These are phyloP conservation scores for Clepsis dumicolana DNA, from an alignment of 2,888 invertebrate species.

Conservation along the genomic window DNA sequence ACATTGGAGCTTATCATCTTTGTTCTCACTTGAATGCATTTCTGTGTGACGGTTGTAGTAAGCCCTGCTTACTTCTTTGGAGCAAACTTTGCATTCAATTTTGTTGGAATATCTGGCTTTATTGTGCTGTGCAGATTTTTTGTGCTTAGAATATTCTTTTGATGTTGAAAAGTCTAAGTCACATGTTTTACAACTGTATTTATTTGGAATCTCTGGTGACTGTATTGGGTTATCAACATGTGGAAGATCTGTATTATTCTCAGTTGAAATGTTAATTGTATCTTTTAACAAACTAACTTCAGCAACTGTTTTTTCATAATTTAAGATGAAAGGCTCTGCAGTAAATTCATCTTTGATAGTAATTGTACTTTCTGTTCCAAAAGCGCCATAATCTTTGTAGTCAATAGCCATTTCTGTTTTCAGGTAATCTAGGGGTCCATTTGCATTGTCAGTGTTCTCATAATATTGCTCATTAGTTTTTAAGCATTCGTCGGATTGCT, in stretches of 20 bases:
- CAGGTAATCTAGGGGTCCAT: background rate
- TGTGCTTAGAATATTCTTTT: constrained; percentile 25
- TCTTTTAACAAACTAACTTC: background rate
- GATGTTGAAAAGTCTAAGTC: constrained; percentile 16
- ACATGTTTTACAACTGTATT: constrained; percentile 29
- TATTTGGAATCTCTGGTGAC: background rate
- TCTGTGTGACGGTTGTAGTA: constrained; percentile 43
- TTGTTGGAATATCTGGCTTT: constrained; percentile 28
- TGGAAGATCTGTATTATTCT: background rate
- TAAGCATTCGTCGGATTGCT: constrained; percentile 36
- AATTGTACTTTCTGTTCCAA: constrained; percentile 7
- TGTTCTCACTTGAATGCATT: constrained; percentile 31
- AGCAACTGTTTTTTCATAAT: background rate
- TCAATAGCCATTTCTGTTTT: constrained; percentile 13
- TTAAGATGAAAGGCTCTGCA: constrained; percentile 13
- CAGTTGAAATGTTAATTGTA: background rate
- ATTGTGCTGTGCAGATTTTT: constrained; percentile 26
- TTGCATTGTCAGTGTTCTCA: background rate
- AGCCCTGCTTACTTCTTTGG: constrained; percentile 37
- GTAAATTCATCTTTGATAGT: constrained; percentile 21
- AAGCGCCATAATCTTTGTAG: background rate
- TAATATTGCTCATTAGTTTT: background rate
- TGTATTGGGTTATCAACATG: background rate
- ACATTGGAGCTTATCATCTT: constrained; percentile 42
- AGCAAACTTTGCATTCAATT: constrained; percentile 40